Conservation (phyloP, 1,140 invertebrate genomes). For the Aphelenchoides fujianensis region DNA sequence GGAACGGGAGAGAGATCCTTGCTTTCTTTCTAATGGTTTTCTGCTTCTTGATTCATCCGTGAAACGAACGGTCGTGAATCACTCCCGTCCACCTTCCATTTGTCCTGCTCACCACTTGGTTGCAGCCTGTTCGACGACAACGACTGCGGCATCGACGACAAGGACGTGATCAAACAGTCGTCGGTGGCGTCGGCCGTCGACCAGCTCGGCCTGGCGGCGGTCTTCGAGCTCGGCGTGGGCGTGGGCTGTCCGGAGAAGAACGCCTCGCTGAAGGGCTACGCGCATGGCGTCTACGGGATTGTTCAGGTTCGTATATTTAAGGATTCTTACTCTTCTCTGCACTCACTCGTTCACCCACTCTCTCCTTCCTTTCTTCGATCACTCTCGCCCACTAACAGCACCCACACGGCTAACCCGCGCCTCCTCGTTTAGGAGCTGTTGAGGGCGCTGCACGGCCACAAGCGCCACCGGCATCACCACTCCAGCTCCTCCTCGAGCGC, state of each 20-base stretch:
- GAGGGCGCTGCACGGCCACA: not conserved
- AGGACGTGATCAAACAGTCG: not conserved
- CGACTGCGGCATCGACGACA: not conserved
- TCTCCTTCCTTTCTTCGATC: too few relatives aligned
- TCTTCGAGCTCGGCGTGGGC: constrained; percentile 53
- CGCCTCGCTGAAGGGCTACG: not conserved
- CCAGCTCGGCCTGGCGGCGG: constrained; percentile 22
- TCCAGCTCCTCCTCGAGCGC: too few relatives aligned
- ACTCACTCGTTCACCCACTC: too few relatives aligned
- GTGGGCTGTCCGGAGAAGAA: constrained; percentile 40
- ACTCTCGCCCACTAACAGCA: too few relatives aligned
- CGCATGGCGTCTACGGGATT: constrained; percentile 23
- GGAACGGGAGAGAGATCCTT: not conserved
- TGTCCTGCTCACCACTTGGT: not conserved
- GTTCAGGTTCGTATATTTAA: constrained; percentile 25
- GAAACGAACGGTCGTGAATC: not conserved
- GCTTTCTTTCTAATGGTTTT: too few relatives aligned
- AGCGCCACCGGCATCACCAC: not conserved
- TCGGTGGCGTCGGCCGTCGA: constrained; percentile 31
- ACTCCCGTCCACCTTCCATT: not conserved
- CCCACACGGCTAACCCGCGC: not conserved
- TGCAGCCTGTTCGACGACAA: constrained; percentile 8
- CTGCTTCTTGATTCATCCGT: not conserved
- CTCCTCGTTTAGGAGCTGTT: not conserved
- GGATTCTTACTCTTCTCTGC: too few relatives aligned